Percentiles rank a stretch among this genome's conserved stretches.
Evolutionary conservation across 2,797 vertebrate species (phyloP).

Genomic region (Xenops minutus): DNA sequence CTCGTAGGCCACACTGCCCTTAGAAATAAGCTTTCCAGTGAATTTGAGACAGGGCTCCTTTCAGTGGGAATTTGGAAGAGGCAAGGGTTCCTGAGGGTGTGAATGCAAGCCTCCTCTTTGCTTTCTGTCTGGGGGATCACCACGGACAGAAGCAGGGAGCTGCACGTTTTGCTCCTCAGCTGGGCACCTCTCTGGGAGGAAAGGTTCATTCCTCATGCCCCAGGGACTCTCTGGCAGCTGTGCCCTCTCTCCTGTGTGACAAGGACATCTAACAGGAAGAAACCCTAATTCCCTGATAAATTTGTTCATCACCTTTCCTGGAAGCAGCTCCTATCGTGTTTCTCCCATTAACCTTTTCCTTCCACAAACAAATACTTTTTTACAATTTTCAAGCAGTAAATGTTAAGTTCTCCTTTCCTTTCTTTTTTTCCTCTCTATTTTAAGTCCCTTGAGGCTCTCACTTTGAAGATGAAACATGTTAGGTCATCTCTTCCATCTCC

Average conservation of each 20-base stretch:
- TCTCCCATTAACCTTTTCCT: neutral
- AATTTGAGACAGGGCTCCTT: neutral
- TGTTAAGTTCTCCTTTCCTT: fast-evolving
- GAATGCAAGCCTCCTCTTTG: neutral
- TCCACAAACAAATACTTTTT: neutral
- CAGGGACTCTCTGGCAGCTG: no score
- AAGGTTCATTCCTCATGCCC: no score
- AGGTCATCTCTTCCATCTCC: neutral
- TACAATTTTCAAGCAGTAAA: neutral
- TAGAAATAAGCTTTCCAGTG: neutral
- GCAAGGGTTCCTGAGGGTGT: fast-evolving
- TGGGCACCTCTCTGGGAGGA: no score
- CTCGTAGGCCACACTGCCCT: fast-evolving
- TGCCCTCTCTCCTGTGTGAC: no score
- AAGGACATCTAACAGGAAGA: neutral
- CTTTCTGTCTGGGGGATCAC: neutral
- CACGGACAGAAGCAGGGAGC: neutral
- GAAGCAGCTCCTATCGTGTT: neutral
- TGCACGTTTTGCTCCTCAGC: no score
- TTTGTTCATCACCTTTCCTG: neutral
- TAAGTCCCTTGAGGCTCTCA: neutral
- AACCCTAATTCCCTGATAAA: neutral
- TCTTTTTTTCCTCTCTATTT: neutral
- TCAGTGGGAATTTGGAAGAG: neutral
- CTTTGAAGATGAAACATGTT: neutral